These are phyloP conservation scores for Brachionus rubens DNA, from an alignment of 1,140 invertebrate species.

Conservation along the genomic window DNA sequence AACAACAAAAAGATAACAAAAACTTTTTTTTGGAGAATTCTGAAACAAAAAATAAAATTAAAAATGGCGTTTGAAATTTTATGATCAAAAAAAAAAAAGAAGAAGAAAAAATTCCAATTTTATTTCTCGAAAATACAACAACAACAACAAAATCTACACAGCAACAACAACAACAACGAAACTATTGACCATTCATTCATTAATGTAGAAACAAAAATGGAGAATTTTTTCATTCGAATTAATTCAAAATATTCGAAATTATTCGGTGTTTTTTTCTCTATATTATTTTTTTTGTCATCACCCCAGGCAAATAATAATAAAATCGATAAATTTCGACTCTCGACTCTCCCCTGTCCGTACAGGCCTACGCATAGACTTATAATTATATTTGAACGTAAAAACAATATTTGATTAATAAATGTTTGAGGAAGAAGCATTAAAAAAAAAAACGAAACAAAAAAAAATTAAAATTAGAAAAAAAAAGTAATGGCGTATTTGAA, in stretches of 20 bases:
- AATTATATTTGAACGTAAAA: not conserved
- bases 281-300: slow-evolving; percentile 31
- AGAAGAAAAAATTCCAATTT: not conserved
- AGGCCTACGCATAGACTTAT: not conserved
- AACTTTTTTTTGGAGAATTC: not conserved
- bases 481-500: slow-evolving; percentile 24
- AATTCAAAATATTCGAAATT: slow-evolving; percentile 34
- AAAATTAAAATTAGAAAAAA: slow-evolving; percentile 14
- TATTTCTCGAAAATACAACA: not conserved
- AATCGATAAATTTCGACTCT: not conserved
- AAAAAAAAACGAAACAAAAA: slow-evolving; percentile 7
- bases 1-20: too few relatives aligned
- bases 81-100: not conserved
- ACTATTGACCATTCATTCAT: slow-evolving; percentile 34
- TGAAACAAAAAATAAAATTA: not conserved
- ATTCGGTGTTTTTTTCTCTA: slow-evolving; percentile 30
- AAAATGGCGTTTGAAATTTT: not conserved
- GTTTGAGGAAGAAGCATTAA: slow-evolving; percentile 30
- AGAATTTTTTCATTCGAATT: slow-evolving; percentile 34
- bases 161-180: too few relatives aligned
- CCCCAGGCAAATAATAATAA: slow-evolving; percentile 1
- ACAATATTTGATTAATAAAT: slow-evolving; percentile 27
- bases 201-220: slow-evolving; percentile 33
- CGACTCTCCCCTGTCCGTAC: not conserved
- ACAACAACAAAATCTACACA: too few relatives aligned